Percentiles rank a stretch among this genome's conserved stretches.
Conservation (phyloP, 2,113 vertebrate species). For the Crypturellus undulatus region DNA sequence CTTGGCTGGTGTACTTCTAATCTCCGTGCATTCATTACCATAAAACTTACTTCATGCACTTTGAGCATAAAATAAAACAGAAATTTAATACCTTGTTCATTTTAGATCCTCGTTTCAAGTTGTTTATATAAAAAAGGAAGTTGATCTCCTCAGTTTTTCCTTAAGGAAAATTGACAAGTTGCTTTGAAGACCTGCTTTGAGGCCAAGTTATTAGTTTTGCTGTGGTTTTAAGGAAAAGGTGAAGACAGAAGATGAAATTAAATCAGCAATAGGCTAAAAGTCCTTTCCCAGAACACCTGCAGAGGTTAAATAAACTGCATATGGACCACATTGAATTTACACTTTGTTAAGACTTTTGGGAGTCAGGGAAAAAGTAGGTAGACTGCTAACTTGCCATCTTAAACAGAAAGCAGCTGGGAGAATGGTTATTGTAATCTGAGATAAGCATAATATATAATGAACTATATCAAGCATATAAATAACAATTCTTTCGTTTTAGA, state of each 20-base stretch:
- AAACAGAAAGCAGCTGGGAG: slow-evolving; percentile 32
- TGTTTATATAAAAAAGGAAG: slow-evolving; percentile 44
- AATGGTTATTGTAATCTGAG: neutral
- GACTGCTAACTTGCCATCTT: slow-evolving; percentile 57
- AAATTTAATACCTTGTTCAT: slow-evolving; percentile 54
- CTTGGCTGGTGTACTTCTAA: slow-evolving; percentile 35
- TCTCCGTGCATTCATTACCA: slow-evolving; percentile 32
- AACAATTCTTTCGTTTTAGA: neutral
- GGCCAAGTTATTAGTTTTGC: slow-evolving; percentile 62
- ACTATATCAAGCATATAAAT: neutral
- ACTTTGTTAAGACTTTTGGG: slow-evolving; percentile 64
- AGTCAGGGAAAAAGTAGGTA: slow-evolving; percentile 26
- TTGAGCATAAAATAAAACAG: slow-evolving; percentile 55
- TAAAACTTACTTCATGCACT: slow-evolving; percentile 42
- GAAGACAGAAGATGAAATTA: slow-evolving; percentile 72
- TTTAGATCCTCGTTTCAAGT: slow-evolving; percentile 33
- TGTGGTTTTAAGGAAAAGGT: slow-evolving; percentile 68
- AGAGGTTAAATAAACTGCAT: slow-evolving; percentile 67
- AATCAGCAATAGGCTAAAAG: slow-evolving; percentile 56
- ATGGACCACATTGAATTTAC: slow-evolving; percentile 53
- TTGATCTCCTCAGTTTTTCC: slow-evolving; percentile 47
- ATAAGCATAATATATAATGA: neutral
- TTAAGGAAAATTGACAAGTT: slow-evolving; percentile 62
- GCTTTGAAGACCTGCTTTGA: slow-evolving; percentile 64
- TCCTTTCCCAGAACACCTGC: slow-evolving; percentile 70